Evolutionary conservation across 2,797 vertebrate genomes (phyloP).

Genomic region (Sebastes kiyomatsui): DNA sequence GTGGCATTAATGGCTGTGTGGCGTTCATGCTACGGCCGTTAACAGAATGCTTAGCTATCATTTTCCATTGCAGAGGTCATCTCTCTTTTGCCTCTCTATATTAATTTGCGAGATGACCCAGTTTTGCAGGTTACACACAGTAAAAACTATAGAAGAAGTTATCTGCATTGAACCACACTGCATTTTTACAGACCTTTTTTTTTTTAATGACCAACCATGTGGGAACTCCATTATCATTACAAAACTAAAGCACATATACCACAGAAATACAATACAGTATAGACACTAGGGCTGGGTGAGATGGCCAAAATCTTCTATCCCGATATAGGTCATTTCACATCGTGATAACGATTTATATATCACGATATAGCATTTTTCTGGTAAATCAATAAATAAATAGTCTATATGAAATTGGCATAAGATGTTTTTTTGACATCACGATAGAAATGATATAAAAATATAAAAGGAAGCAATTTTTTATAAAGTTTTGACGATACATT

Average conservation of each 20-base stretch:
- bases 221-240: not conserved
- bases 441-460: too few species aligned
- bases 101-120: not conserved
- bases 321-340: too few species aligned
- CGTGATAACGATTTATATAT: too few species aligned
- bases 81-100: not conserved
- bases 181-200: not conserved
- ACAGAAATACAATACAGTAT: not conserved
- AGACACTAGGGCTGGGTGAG: not conserved
- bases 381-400: too few species aligned
- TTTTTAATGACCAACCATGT: not conserved
- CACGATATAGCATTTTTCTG: too few species aligned
- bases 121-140: not conserved
- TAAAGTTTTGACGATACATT: too few species aligned
- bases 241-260: not conserved
- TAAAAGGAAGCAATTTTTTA: too few species aligned
- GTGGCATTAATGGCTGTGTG: not conserved
- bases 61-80: conserved; percentile 7
- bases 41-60: not conserved
- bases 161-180: not conserved
- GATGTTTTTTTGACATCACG: rapidly evolving
- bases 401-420: too few species aligned
- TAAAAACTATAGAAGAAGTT: not conserved
- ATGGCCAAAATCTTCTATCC: too few species aligned
- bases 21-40: not conserved